Base-by-base conservation (phyloP, 2,113 vertebrate species). In the Herpetotheres cachinnans region DNA sequence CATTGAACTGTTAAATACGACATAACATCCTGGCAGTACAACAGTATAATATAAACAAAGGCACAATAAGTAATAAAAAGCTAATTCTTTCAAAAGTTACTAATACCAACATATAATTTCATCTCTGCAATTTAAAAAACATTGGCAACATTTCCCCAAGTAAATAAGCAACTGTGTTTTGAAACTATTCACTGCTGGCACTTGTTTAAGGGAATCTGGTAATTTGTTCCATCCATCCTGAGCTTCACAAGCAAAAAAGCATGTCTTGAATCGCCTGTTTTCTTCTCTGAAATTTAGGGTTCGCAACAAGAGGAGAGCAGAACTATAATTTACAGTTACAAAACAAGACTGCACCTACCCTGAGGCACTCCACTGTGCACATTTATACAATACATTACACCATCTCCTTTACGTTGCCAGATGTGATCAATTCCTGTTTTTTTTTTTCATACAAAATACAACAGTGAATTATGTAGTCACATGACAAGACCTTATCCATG, bases 131-230 rank as follows among this genome's bases (percentile, higher is more conserved):
- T 95, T 97, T 95, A 86, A 96, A 98, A 97, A 97, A 93, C 42
- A 66, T 88, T 97, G 96, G 84, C 71, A 91, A 8, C 52, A 49
- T 44, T 96, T 94, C 83, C 93, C 89, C 92, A 92, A 97, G 95
- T 83, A 97, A 96, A 97, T 93, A 97, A 97, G 91, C 95, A 89
- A 96, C 84, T 94, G 58, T 89, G 85, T 97, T 96, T 97, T 95
- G 82, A 96, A 98, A 96, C 85, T 91, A 91, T 97, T 95, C 84
- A 85, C 74, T 94, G 88, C 73, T 96, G 90, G 90, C 77, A 86
- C 77, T 95, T 97, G 70, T 97, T 97, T 95, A 96, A 96, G 90
- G 89, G 90, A 97, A 93, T 96, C 74, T 96, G 86, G 83, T 96
- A 95, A 96, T 97, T 94, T 95, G 84, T 86, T 96, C 82, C 91